These are phyloP conservation scores for Rhadina sibilatrix DNA, from an alignment of 2,113 vertebrate species.

Conservation along the genomic window DNA sequence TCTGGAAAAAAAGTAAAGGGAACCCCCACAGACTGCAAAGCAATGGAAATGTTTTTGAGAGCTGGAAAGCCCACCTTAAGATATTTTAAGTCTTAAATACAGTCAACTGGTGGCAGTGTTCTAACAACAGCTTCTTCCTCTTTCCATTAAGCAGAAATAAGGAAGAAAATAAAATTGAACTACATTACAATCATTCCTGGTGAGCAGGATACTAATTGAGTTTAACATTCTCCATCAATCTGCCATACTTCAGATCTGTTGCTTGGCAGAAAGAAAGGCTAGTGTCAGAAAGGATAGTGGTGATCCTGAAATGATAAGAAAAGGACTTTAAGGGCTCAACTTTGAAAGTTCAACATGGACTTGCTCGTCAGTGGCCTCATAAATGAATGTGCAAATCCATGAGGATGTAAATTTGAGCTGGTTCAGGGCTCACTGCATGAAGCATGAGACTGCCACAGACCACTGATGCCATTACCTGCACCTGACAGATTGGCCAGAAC, in stretches of 20 bases:
- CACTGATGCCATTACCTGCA: fast-evolving
- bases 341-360: neutral
- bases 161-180: neutral
- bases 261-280: neutral
- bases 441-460: neutral
- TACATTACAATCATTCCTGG: neutral
- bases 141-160: neutral
- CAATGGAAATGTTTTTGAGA: neutral
- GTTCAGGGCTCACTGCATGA: neutral
- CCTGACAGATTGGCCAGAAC: neutral
- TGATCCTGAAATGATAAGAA: neutral
- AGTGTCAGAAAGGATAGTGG: neutral
- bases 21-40: neutral
- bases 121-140: neutral
- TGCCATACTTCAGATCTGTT: neutral
- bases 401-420: neutral
- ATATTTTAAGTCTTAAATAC: neutral
- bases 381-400: neutral
- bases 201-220: no score
- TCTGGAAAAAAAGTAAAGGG: neutral
- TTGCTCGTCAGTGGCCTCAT: neutral
- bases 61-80: neutral
- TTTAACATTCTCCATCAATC: fast-evolving
- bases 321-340: neutral
- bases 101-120: neutral